Conservation (phyloP, 2,113 vertebrate species). For the Podarcis raffonei region DNA sequence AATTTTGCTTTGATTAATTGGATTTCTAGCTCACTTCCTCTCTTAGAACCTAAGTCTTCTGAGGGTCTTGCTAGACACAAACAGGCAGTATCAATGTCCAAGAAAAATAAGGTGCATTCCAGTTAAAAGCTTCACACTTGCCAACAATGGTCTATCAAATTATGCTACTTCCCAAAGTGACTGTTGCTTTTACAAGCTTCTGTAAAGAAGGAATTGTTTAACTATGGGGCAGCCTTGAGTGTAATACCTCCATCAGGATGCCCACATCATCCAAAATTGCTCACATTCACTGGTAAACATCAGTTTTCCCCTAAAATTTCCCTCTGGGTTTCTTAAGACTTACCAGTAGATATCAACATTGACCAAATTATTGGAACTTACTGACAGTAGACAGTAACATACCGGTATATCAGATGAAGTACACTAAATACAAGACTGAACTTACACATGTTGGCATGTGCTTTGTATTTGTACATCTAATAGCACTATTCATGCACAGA, state of each 20-base stretch:
- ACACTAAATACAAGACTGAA: background rate
- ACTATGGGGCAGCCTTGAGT: background rate
- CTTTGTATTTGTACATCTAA: background rate
- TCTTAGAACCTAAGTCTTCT: too few relatives aligned
- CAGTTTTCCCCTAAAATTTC: background rate
- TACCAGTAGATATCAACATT: background rate
- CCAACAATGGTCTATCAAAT: background rate
- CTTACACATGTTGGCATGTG: background rate
- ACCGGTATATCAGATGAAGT: background rate
- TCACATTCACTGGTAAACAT: background rate
- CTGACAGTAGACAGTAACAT: too few relatives aligned
- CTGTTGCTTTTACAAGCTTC: background rate
- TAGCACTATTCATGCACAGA: background rate
- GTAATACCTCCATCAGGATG: background rate
- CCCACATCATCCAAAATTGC: background rate
- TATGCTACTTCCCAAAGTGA: background rate
- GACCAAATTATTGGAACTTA: background rate
- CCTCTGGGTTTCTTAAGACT: background rate
- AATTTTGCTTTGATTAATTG: background rate
- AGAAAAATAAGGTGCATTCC: background rate
- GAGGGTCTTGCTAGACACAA: too few relatives aligned
- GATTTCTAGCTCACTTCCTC: background rate
- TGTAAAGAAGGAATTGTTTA: background rate
- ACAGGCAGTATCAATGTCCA: background rate
- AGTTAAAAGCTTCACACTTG: background rate